phyloP scores from a whole-genome alignment of 2,888 invertebrate species.

The Pristionchus japonicus region DNA sequence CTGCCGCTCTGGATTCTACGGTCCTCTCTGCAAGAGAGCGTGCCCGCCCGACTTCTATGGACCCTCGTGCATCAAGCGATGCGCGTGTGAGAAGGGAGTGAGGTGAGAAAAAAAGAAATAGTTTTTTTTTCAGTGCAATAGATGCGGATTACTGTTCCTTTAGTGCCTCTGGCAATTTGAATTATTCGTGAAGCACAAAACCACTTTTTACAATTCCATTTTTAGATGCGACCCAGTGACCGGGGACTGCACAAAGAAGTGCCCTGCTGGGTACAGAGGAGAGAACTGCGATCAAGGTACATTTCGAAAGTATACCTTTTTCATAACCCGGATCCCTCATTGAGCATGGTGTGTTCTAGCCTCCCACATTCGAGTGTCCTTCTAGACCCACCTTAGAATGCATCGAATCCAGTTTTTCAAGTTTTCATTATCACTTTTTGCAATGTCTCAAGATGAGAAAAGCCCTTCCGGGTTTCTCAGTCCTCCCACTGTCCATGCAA shows the following conservation, averaged over 20 bases:
- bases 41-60: conserved; percentile 88
- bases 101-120: background rate
- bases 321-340: background rate
- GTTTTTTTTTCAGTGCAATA: background rate
- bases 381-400: background rate
- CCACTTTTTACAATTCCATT: background rate
- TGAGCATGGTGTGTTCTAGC: conserved; percentile 2
- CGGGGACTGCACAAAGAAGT: conserved; percentile 79
- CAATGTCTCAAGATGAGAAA: background rate
- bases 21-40: conserved; percentile 73
- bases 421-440: background rate
- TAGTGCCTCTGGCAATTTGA: background rate
- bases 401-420: background rate
- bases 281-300: conserved; percentile 75
- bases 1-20: conserved; percentile 74
- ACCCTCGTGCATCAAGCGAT: conserved; percentile 74
- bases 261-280: conserved; percentile 77
- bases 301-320: too few relatives aligned
- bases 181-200: background rate
- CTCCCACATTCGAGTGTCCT: background rate
- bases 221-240: conserved; percentile 71
- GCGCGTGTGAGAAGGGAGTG: conserved; percentile 46
- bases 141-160: too few relatives aligned
- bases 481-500: too few relatives aligned
- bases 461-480: background rate